A percentile compares a stretch with the other conserved stretches of the same genome.
Conservation (phyloP, 1,140 invertebrate genomes). For the Drosophila tropicalis region DNA sequence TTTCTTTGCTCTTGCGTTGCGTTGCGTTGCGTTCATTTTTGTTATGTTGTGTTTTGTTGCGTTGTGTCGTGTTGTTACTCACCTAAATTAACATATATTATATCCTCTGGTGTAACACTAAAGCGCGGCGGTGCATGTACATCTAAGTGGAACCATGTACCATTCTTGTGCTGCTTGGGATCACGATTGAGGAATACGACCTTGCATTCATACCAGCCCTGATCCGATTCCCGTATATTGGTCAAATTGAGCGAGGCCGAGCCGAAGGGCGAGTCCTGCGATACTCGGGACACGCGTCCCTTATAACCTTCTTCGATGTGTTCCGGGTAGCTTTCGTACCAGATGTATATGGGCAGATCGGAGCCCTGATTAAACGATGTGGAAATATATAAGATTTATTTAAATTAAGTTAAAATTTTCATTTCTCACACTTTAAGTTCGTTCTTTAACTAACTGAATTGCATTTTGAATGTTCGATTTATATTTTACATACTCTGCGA, state of each 20-base stretch:
- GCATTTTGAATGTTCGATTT: conserved; percentile 21
- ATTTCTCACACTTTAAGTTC: background rate
- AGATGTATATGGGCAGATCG: conserved; percentile 97
- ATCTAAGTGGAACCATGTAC: conserved; percentile 98
- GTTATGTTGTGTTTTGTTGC: conserved; percentile 43
- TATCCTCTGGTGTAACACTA: conserved; percentile 94
- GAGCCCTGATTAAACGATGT: conserved; percentile 87
- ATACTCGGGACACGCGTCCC: conserved; percentile 93
- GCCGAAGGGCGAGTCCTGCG: conserved; percentile 93
- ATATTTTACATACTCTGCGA: conserved; percentile 23
- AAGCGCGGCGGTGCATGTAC: conserved; percentile 97
- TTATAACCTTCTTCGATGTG: conserved; percentile 96
- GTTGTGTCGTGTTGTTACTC: conserved; percentile 50
- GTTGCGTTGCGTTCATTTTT: background rate
- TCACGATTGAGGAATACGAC: conserved; percentile 97
- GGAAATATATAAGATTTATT: conserved; percentile 16
- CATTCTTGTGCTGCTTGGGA: conserved; percentile 94
- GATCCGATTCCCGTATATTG: conserved; percentile 95
- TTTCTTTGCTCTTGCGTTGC: conserved; percentile 39
- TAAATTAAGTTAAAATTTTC: background rate
- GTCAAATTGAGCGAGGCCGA: conserved; percentile 96
- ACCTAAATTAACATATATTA: conserved; percentile 96
- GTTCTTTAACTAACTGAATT: conserved; percentile 5
- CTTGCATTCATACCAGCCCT: conserved; percentile 99
- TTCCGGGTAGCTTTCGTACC: conserved; percentile 98